Conservation (phyloP, 2,888 invertebrate species). For the Rhagium mordax region DNA sequence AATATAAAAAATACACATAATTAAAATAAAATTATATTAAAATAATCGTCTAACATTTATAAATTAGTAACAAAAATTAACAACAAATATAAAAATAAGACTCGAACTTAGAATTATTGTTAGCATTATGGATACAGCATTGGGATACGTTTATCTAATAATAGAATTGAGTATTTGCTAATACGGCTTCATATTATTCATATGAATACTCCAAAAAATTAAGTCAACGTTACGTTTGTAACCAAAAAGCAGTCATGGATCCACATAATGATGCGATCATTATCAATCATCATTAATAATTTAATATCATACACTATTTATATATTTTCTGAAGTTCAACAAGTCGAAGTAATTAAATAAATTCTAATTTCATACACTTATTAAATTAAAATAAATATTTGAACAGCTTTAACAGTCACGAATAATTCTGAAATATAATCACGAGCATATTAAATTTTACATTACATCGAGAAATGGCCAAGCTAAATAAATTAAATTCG, state of each 20-base stretch:
- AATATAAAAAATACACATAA: background rate
- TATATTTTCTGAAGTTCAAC: background rate
- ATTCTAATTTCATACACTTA: background rate
- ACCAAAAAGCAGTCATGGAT: background rate
- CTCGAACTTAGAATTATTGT: background rate
- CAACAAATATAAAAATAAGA: conserved; percentile 30
- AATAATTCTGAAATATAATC: background rate
- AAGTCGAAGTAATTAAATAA: background rate
- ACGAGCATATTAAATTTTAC: background rate
- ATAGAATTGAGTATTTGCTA: conserved; percentile 1
- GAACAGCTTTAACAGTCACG: background rate
- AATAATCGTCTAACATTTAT: conserved; percentile 20
- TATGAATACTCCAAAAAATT: background rate
- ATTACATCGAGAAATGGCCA: background rate
- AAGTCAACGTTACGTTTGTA: background rate
- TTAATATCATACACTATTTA: background rate
- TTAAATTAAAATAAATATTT: background rate
- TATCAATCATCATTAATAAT: too few species aligned
- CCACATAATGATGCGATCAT: background rate
- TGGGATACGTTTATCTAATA: background rate
- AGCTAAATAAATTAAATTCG: conserved; percentile 43
- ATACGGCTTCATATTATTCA: conserved; percentile 1
- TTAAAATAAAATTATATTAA: conserved; percentile 14
- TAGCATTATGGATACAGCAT: background rate
- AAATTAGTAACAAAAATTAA: conserved; percentile 36